Base-by-base conservation (phyloP, 2,888 invertebrate genomes). In the Acronicta psi region DNA sequence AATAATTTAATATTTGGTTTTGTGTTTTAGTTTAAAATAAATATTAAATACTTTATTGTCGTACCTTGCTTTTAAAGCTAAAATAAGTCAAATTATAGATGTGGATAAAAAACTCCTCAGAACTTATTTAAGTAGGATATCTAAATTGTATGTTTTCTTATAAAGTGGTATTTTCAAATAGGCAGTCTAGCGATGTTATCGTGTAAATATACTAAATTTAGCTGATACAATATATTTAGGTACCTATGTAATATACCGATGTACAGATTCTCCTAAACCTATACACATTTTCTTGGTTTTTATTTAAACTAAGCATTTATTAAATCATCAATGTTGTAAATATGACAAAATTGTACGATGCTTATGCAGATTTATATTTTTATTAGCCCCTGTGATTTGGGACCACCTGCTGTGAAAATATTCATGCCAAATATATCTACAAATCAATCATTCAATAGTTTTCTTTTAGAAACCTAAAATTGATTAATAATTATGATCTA, bases 341-440 rank as follows among this genome's bases (percentile, higher is more conserved):
- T 52, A 73, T 44, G 60, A 41, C 53, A 47, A 63, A 62, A 63
- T 47, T 50, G 31, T 43, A 64, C 46, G 58, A 59, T 74, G 64
- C 54, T 36, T 60, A 37, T 51, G 49, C 55, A 59, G 37, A 45
- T 41, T 55, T 58, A 40, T 75, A 65, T 43, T 64, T 63, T 60
- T 68, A 59, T 49, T 65, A 50, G 47, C 36, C 53, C 74, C 68
- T 76, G 79, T 83, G 78, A 78, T 83, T 75, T 81, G 86, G 86
- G 84, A 85, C 88, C 86, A 88, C 80, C 77, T 76, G 72, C 75
- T 82, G 80, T 84, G 80, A 74, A 71, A 76, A 75, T 78, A 57
- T 81, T 82, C 75, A 85, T 82, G 82, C 85, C 86, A 88, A 88
- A 89, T 88, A 88, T 79, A 86, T 77, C 65, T 81, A 77, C 57